A percentile compares a stretch with the other conserved stretches of the same genome.
Conservation (phyloP, 2,888 invertebrate genomes). For the Scotopteryx bipunctaria region DNA sequence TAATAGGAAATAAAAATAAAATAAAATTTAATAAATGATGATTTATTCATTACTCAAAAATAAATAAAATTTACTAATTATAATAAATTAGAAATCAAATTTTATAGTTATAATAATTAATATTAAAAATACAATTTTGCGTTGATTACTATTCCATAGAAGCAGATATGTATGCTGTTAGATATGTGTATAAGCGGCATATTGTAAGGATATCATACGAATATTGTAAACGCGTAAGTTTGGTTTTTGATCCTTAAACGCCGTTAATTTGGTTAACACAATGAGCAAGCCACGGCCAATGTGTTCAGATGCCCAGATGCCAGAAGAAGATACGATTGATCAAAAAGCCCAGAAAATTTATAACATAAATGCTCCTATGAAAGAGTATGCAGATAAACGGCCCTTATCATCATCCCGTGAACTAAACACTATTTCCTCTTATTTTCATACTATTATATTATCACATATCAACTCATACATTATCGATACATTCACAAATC, state of each 20-base stretch:
- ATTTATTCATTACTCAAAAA: constrained; percentile 59
- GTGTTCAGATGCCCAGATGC: no score
- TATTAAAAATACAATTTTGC: constrained; percentile 47
- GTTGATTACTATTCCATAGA: constrained; percentile 65
- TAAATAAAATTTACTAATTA: constrained; percentile 46
- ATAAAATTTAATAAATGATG: constrained; percentile 52
- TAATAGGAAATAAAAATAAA: constrained; percentile 45
- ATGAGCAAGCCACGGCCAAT: no score
- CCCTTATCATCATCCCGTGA: constrained; percentile 15
- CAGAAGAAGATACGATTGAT: not conserved
- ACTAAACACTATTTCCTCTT: constrained; percentile 53
- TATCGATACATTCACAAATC: constrained; percentile 27
- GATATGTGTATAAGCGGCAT: constrained; percentile 58
- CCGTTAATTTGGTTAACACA: no score
- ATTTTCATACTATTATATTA: constrained; percentile 75
- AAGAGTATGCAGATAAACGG: constrained; percentile 38
- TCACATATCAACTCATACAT: constrained; percentile 71
- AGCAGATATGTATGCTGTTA: constrained; percentile 72
- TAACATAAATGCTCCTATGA: constrained; percentile 75
- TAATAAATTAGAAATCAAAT: constrained; percentile 45
- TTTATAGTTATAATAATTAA: constrained; percentile 41
- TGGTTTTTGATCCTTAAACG: not conserved
- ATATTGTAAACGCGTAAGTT: not conserved
- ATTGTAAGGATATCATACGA: not conserved
- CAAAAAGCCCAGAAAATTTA: constrained; percentile 10